Evolutionary conservation across 2,888 invertebrate genomes (phyloP), one percentile per base, ranked within the genome.

Genomic region (Acrobasis repandana): DNA sequence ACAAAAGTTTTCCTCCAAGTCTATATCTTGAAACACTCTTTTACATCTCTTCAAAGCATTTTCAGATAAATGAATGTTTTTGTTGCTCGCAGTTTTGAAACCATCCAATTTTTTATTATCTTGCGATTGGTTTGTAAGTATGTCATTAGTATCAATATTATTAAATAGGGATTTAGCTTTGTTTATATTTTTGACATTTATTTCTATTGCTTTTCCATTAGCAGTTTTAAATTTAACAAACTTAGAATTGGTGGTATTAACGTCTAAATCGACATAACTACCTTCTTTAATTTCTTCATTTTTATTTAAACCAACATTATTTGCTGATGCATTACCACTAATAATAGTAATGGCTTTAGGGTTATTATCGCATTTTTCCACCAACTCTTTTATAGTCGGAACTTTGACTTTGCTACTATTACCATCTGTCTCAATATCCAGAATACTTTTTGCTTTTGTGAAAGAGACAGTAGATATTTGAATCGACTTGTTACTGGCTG

Each of bases 401-500:
- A 75, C 70, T 38, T 70, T 71, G 51, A 20, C 59, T 43, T 16
- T 61, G 9, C 56, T 28, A 8, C 28, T 65, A 63, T 58, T 28
- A 8, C 28, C 66, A 63, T 58, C 47, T 34, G 6, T 49, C 10
- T 58, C 33, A 60, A 74, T 73, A 56, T 76, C 67, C 47, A 91
- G 70, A 14, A 92, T 67, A 67, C 61, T 78, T 71, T 82, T 79
- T 1, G 90, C 90, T 72, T 80, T 88, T 18, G 63, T 67, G 69
- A 83, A 88, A 11, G 88, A 86, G 11, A 82, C 78, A 50, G 80
- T 75, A 50, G 65, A 69, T 47, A 91, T 74, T 73, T 86, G 80
- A 68, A 90, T 90, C 47, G 85, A 82, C 54, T 83, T 89, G 66
- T 91, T 85, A 65, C 85, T 91, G 16, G 88, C 87, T 47, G 91